These are phyloP conservation scores for Leucophenga maculata DNA, from an alignment of 2,888 invertebrate species.

Conservation along the genomic window DNA sequence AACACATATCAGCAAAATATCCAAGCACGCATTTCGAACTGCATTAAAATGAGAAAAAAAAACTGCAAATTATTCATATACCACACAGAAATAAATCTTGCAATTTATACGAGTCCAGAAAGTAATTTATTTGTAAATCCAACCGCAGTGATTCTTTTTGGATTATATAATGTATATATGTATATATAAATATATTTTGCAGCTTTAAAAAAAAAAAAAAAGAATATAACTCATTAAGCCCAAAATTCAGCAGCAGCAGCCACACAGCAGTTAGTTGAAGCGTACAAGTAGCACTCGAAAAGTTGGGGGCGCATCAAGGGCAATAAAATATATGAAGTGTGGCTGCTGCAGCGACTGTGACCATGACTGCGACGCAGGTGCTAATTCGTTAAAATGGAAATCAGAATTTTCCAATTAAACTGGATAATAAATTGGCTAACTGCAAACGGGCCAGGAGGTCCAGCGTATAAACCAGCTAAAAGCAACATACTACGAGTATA, in stretches of 20 bases:
- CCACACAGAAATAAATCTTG: slow-evolving; percentile 52
- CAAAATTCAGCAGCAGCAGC: not conserved
- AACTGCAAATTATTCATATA: slow-evolving; percentile 54
- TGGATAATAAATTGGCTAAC: slow-evolving; percentile 64
- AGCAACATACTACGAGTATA: slow-evolving; percentile 19
- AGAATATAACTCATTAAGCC: slow-evolving; percentile 19
- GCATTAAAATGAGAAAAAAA: slow-evolving; percentile 51
- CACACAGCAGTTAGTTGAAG: too few relatives aligned
- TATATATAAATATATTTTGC: too few relatives aligned
- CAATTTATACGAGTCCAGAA: slow-evolving; percentile 55
- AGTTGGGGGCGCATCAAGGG: slow-evolving; percentile 4
- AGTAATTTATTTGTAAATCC: slow-evolving; percentile 20
- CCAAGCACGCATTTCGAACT: slow-evolving; percentile 42
- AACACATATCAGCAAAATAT: not conserved
- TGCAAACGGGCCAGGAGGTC: slow-evolving; percentile 17
- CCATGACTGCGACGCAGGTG: slow-evolving; percentile 54
- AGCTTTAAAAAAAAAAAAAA: too few relatives aligned
- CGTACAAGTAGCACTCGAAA: not conserved
- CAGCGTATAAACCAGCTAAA: slow-evolving; percentile 2
- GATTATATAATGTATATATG: too few relatives aligned
- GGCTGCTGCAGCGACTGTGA: not conserved
- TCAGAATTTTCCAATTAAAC: slow-evolving; percentile 66
- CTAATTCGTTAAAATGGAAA: slow-evolving; percentile 65
- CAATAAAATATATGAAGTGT: slow-evolving; percentile 26
- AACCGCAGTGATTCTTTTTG: not conserved